A percentile compares a stretch with the other conserved stretches of the same genome.
These are phyloP conservation scores for Ammodytes marinus DNA, from an alignment of 2,113 vertebrate species.

Conservation along the genomic window DNA sequence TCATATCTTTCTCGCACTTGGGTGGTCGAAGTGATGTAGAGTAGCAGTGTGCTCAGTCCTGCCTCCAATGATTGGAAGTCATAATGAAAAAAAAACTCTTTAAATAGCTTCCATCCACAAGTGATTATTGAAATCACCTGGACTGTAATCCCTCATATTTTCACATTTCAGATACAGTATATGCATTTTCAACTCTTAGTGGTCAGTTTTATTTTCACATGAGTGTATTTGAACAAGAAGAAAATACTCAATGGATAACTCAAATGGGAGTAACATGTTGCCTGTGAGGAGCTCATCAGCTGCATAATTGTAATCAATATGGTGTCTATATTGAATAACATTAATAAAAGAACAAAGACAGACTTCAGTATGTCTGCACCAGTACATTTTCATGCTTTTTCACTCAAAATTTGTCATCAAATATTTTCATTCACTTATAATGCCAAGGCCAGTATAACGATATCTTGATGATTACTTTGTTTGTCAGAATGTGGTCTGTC, in stretches of 20 bases:
- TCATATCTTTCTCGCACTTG: background rate
- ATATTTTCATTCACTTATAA: background rate
- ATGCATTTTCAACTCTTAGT: background rate
- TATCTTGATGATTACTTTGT: background rate
- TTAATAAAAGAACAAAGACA: background rate
- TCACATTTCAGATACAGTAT: background rate
- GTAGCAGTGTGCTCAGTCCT: background rate
- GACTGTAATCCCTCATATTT: background rate
- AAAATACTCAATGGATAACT: background rate
- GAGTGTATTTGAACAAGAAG: background rate
- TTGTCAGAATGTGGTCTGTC: background rate
- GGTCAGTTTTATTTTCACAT: slow-evolving; percentile 1
- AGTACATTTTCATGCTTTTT: background rate
- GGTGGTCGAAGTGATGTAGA: background rate
- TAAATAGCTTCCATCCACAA: too few species aligned
- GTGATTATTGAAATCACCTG: background rate
- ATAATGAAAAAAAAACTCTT: background rate
- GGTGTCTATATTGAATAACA: background rate
- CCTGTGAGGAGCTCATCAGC: background rate
- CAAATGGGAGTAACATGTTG: background rate
- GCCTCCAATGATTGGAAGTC: background rate
- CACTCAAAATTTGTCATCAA: background rate
- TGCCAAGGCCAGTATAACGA: background rate
- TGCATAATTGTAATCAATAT: background rate
- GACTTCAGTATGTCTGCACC: background rate